Percentiles rank a stretch among this genome's conserved stretches.
These are phyloP conservation scores for Panagrolaimus sp. DNA, from an alignment of 1,140 invertebrate species.

Conservation along the genomic window DNA sequence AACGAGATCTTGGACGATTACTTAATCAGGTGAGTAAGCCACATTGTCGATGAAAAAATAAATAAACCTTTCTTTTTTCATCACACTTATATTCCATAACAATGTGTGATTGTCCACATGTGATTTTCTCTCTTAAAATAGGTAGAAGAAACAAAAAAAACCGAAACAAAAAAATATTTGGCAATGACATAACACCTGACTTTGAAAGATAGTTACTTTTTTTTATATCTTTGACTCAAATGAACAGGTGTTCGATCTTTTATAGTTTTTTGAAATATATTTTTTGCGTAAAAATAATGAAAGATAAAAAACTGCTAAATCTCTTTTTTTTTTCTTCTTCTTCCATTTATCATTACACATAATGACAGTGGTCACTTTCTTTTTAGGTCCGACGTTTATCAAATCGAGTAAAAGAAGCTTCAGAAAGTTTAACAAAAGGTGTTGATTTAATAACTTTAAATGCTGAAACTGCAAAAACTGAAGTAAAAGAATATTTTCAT, in stretches of 20 bases:
- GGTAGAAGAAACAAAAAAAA: background rate
- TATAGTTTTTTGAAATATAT: background rate
- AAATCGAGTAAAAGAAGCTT: constrained; percentile 50
- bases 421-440: constrained; percentile 45
- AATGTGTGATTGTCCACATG: constrained; percentile 4
- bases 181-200: background rate
- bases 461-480: constrained; percentile 54
- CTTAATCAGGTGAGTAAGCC: constrained; percentile 49
- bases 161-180: background rate
- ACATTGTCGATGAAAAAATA: background rate
- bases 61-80: background rate
- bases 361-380: constrained; percentile 2
- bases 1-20: constrained; percentile 83
- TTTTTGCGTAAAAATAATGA: background rate
- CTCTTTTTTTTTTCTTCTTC: background rate
- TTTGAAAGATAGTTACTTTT: no score
- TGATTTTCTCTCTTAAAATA: background rate
- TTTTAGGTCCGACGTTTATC: constrained; percentile 48
- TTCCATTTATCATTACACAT: background rate
- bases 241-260: constrained; percentile 10
- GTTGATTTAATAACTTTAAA: constrained; percentile 45
- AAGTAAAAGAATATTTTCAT: constrained; percentile 54
- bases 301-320: background rate
- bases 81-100: background rate
- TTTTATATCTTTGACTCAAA: no score